Evolutionary conservation across 2,113 vertebrate genomes (phyloP).

Genomic region (Labeo catla): DNA sequence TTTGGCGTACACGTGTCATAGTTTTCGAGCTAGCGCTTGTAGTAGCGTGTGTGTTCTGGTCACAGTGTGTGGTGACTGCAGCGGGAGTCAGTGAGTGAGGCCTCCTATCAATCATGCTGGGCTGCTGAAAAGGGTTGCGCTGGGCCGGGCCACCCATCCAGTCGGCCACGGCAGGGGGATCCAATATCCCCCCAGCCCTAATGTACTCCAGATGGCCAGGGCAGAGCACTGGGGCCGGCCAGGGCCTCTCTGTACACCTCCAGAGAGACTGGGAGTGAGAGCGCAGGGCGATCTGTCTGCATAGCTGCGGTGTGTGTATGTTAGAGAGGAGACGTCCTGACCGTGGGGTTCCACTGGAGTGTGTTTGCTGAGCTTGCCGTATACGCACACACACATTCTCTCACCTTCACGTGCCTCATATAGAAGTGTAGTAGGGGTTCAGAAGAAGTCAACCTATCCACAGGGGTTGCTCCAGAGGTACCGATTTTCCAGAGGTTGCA

Average conservation of each 20-base stretch:
- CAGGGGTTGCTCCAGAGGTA: neutral
- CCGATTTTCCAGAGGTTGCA: neutral
- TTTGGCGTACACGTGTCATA: conserved; percentile 20
- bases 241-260: conserved; percentile 32
- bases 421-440: neutral
- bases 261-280: conserved; percentile 20
- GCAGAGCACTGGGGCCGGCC: conserved; percentile 53
- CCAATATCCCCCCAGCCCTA: conserved; percentile 75
- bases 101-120: conserved; percentile 76
- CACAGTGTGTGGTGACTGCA: conserved; percentile 38
- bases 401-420: neutral
- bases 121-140: conserved; percentile 74
- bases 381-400: neutral
- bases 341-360: conserved; percentile 27
- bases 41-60: conserved; percentile 64
- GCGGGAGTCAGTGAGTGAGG: conserved; percentile 50
- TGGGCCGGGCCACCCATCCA: conserved; percentile 78
- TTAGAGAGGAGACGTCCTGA: conserved; percentile 27
- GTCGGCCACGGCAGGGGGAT: conserved; percentile 74
- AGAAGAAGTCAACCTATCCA: conserved; percentile 4
- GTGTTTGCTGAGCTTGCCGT: neutral
- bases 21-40: conserved; percentile 51
- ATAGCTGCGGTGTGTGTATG: neutral
- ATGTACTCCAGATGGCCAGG: conserved; percentile 80
- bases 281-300: conserved; percentile 11